Base-by-base conservation (phyloP, 2,888 invertebrate species). In the Cerceris rybyensis region DNA sequence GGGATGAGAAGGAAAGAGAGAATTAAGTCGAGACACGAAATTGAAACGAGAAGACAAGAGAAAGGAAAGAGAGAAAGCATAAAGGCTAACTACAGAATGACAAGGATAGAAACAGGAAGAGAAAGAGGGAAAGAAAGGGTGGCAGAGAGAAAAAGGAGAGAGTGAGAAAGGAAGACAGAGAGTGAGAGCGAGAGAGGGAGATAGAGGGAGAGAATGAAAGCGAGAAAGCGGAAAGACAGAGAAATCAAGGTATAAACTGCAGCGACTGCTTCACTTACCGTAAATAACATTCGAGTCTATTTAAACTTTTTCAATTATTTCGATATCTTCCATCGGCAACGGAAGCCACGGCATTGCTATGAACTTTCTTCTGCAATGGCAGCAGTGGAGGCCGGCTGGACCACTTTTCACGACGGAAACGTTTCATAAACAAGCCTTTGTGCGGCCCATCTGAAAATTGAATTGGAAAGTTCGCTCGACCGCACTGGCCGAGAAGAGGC, bases 301-400 rank as follows among this genome's bases (percentile, higher is more conserved):
- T 88, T 85, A 88, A 89, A 90, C 86, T 89, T 89, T 89, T 87
- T 84, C 89, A 90, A 90, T 89, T 90, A 88, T 88, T 88, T 86
- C 75, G 85, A 86, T 89, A 89, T 87, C 87, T 89, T 80, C 71
- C 71, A 81, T 74, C 76, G 75, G 68, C 69, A 70, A 71, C n/a
- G 9, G 46, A 39, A 46, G 58, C 42, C 42, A 41, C 68, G 70
- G 42, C 14, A 59, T 65, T 58, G 43, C 46, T 42, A 42, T 14
- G 52, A 42, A 60, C 64, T 61, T 68, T 72, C 76, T 70, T 74
- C 81, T 71, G 70, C 71, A 54, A 74, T 83, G 73, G 78, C 70
- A 11, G 50, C 17, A 9, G 14, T 11, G 9, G 39, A 14, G 55
- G 17, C 49, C 49, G 41, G 13, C 17, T 28, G 58, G 16, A 50